Evolutionary conservation across 2,113 vertebrate species (phyloP), one percentile per base, ranked within the genome.

Genomic region (Pelmatolapia mariae): DNA sequence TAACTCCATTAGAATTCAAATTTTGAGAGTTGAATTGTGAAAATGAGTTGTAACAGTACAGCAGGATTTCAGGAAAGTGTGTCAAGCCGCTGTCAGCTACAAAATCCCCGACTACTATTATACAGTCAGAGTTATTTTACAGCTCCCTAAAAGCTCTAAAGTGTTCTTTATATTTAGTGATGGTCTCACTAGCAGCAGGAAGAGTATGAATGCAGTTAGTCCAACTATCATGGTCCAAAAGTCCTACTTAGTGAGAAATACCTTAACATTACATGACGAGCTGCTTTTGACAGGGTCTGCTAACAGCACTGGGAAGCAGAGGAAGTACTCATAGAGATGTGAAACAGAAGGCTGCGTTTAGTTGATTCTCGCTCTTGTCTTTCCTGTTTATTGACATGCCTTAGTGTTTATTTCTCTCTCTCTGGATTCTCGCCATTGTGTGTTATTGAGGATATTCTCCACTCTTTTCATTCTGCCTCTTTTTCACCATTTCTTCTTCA

Each of bases 221-320:
- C 68, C 88, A 71, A 76, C 80, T 90, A 63, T 85, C 63, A 11
- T n/a, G 61, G 15, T 81, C 45, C 52, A 82, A n/a, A 81, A 85
- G 53, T 40, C 81, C 15, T 10, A 19, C 59, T 81, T 80, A 8
- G 66, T 52, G 66, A 84, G 50, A 82, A 80, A 63, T 81, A 80
- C 61, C 59, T 68, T 83, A 78, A 89, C 79, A 86, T 40, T 40
- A 22, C 63, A 40, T 4, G 63, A 40, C 43, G 16, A 88, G 50
- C 61, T 10, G 79, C 81, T 92, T 88, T 82, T 83, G 82, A 86
- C 86, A 81, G 79, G 81, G 82, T 57, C 57, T 22, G n/a, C 81
- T 40, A 7, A 15, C 16, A 89, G 85, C 86, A 33, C 36, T 29
- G 73, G 71, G 83, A 76, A 81, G 80, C 50, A 63, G 47, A 79